Conservation (phyloP, 2,888 invertebrate species). For the Scaptodrosophila latifasciaeformis region DNA sequence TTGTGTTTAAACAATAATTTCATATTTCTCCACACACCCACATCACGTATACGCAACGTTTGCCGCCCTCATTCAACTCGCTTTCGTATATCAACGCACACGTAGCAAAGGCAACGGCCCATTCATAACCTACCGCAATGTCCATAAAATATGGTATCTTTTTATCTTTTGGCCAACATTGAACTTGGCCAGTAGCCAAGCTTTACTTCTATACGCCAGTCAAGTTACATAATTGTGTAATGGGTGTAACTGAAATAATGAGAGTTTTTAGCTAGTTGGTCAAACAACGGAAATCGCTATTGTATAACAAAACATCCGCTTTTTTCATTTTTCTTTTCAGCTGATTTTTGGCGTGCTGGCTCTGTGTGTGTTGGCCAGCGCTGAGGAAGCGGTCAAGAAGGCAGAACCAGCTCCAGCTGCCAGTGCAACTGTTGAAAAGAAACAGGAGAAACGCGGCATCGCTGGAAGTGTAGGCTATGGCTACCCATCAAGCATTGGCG, state of each 20-base stretch:
- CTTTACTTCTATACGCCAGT: neutral
- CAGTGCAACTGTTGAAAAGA: constrained; percentile 79
- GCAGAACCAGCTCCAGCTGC: constrained; percentile 74
- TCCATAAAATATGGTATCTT: neutral
- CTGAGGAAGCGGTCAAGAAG: constrained; percentile 78
- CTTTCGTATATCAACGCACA: neutral
- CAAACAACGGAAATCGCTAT: constrained; percentile 41
- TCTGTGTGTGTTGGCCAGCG: constrained; percentile 78
- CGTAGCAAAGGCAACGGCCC: neutral
- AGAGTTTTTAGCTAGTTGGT: constrained; percentile 2
- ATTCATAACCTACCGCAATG: neutral
- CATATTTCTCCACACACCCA: constrained; percentile 3
- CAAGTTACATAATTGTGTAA: constrained; percentile 40
- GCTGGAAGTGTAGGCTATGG: constrained; percentile 77
- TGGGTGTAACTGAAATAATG: constrained; percentile 54
- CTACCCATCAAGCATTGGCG: constrained; percentile 68
- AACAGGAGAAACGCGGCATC: constrained; percentile 86
- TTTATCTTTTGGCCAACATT: constrained; percentile 28
- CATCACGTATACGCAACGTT: constrained; percentile 43
- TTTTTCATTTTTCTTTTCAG: constrained; percentile 50
- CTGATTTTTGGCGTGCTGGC: constrained; percentile 76
- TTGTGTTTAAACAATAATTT: neutral
- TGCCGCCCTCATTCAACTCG: neutral
- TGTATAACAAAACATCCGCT: constrained; percentile 27
- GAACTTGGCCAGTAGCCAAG: constrained; percentile 55